Evolutionary conservation across 2,888 invertebrate species (phyloP), one percentile per base, ranked within the genome.

Genomic region (Melinaea marsaeus): DNA sequence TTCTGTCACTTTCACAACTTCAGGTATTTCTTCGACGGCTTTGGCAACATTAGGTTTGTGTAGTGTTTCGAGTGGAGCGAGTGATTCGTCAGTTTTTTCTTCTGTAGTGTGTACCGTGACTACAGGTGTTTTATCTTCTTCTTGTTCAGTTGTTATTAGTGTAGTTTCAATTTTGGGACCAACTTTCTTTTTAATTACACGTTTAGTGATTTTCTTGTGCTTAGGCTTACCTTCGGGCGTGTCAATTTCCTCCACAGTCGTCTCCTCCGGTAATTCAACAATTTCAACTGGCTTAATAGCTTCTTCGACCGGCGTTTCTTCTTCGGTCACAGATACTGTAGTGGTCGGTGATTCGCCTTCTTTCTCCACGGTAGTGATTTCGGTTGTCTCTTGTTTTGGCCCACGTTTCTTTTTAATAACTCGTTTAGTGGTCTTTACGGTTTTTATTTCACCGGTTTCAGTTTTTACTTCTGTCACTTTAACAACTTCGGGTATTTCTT

Each of bases 301-400:
- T 71, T 88, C 85, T 66, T 84, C 70, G 45, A 55, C 60, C 4
- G 66, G 64, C 73, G 63, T 70, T 64, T 72, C 85, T 74, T 71
- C 82, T 76, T 73, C 85, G 72, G 57, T 79, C 67, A 78, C 71
- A 0, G 68, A 66, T 0, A 88, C 79, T 0, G 80, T 84, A 0
- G 81, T 83, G 0, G 81, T 70, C 0, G 88, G 85, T 2, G 70
- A 72, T 58, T 83, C 79, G 13, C 78, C 81, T 5, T 85, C 82
- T 62, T 81, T 80, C 64, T 54, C 77, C 73, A 58, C 81, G 0
- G 71, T 74, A n/a, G 71, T 72, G 4, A 60, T 76, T 76, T 75
- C 72, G 62, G 73, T 82, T 66, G 71, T 76, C 79, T 69, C 78
- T 72, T 69, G 64, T 65, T 67, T 75, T 22, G 71, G 70, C 1